These are phyloP conservation scores for Guaruba guarouba DNA, from an alignment of 2,113 vertebrate genomes.

Conservation along the genomic window DNA sequence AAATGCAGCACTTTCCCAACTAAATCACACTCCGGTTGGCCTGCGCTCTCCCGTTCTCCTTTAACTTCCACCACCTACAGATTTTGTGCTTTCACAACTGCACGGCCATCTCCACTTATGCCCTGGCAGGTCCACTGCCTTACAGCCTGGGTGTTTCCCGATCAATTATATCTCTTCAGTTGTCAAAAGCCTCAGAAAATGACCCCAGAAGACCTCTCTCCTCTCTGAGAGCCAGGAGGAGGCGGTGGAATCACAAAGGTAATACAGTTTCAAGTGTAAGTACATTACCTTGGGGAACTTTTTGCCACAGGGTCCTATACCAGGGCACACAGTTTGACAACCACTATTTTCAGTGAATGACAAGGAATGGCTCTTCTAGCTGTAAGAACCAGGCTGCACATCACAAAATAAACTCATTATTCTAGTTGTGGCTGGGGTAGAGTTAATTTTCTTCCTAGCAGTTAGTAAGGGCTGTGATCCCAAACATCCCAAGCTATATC, in stretches of 20 bases:
- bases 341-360: neutral
- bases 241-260: neutral
- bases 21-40: neutral
- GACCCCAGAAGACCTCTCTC: slow-evolving; percentile 13
- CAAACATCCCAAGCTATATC: neutral
- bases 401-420: neutral
- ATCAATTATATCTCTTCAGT: neutral
- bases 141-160: neutral
- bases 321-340: slow-evolving; percentile 15
- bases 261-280: neutral
- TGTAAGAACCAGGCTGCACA: neutral
- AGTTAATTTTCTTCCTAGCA: neutral
- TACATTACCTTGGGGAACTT: neutral
- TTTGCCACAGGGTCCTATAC: slow-evolving; percentile 2
- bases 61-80: neutral
- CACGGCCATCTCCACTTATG: neutral
- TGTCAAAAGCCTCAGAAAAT: slow-evolving; percentile 22
- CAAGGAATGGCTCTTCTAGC: neutral
- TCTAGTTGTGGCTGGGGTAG: neutral
- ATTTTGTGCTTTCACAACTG: neutral
- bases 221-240: neutral
- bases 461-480: neutral
- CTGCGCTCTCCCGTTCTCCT: neutral
- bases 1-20: neutral
- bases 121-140: neutral